Percentiles rank a stretch among this genome's conserved stretches.
Evolutionary conservation across 2,888 invertebrate species (phyloP).

Genomic region (Torymus texanus): DNA sequence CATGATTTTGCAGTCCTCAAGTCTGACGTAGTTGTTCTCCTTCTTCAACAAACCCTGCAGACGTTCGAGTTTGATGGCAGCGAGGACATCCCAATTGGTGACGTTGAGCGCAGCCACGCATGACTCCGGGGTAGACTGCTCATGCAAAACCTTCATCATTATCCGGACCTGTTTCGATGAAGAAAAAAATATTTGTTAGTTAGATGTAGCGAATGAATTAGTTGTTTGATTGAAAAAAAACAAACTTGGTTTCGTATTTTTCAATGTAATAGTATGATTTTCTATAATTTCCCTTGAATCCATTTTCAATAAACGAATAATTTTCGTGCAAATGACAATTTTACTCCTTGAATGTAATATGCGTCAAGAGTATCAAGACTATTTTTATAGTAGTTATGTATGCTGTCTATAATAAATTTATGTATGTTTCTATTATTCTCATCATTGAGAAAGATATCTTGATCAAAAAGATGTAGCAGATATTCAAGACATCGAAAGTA

Average conservation of each 20-base stretch:
- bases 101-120: conserved; percentile 88
- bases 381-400: too few species aligned
- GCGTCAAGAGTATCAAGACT: too few species aligned
- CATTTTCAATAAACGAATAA: too few species aligned
- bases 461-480: background rate
- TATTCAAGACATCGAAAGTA: background rate
- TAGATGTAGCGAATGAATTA: too few species aligned
- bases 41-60: conserved; percentile 76
- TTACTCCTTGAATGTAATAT: too few species aligned
- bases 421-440: too few species aligned
- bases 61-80: conserved; percentile 88
- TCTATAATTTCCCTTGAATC: too few species aligned
- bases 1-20: conserved; percentile 73
- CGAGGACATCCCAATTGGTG: conserved; percentile 92
- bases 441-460: too few species aligned
- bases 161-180: conserved; percentile 82
- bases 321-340: too few species aligned
- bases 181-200: background rate
- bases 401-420: too few species aligned
- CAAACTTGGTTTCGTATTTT: background rate
- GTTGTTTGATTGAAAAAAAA: too few species aligned
- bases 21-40: conserved; percentile 70
- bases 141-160: conserved; percentile 88
- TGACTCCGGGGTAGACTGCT: conserved; percentile 80
- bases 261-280: too few species aligned